Evolutionary conservation across 2,113 vertebrate species (phyloP).

Genomic region (Ariopsis seemanni): DNA sequence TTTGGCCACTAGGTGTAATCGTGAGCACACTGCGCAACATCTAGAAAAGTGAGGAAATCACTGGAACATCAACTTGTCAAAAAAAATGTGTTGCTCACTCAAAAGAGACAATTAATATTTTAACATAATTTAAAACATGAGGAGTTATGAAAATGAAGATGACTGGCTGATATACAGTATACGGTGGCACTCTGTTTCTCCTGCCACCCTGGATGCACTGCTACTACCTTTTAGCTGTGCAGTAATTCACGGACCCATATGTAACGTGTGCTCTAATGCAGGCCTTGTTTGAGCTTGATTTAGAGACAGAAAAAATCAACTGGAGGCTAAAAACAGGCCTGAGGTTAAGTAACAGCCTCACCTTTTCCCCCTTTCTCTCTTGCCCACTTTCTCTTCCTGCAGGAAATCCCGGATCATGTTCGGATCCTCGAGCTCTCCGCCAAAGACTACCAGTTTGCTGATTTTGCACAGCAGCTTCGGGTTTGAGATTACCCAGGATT

Average conservation of each 20-base stretch:
- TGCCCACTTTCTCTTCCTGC: conserved; percentile 37
- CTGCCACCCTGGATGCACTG: not conserved
- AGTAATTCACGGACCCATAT: not conserved
- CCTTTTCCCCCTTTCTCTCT: conserved; percentile 14
- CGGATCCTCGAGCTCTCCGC: conserved; percentile 85
- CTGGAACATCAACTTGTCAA: too few relatives aligned
- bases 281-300: not conserved
- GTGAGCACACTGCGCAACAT: too few relatives aligned
- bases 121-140: too few relatives aligned
- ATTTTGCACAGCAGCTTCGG: conserved; percentile 87
- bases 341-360: conserved; percentile 31
- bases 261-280: not conserved
- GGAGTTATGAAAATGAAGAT: too few relatives aligned
- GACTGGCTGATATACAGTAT: too few relatives aligned
- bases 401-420: conserved; percentile 91
- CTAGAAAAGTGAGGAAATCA: too few relatives aligned
- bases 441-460: conserved; percentile 84
- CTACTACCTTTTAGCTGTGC: not conserved
- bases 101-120: too few relatives aligned
- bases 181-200: too few relatives aligned
- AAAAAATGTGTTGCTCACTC: too few relatives aligned
- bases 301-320: not conserved
- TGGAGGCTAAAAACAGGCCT: not conserved
- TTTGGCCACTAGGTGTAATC: too few relatives aligned
- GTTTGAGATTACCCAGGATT: conserved; percentile 75